Evolutionary conservation across 1,140 invertebrate genomes (phyloP).

Genomic region (Musca vetustissima): DNA sequence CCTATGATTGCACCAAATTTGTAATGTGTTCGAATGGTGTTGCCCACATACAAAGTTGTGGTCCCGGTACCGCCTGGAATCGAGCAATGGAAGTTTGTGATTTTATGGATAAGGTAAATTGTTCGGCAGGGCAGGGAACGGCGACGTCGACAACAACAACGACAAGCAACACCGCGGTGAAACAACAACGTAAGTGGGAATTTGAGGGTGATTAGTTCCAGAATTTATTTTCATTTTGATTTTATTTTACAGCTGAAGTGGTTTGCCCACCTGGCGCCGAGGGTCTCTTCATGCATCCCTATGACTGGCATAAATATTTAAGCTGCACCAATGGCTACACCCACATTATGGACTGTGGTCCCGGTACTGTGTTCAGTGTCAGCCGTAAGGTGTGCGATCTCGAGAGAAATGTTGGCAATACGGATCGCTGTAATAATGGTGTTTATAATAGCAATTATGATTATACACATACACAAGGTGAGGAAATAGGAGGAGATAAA

Average conservation of each 20-base stretch:
- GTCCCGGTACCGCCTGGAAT: slow-evolving; percentile 67
- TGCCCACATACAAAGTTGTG: slow-evolving; percentile 62
- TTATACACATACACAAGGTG: slow-evolving; percentile 33
- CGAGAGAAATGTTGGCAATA: slow-evolving; percentile 58
- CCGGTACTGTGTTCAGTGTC: slow-evolving; percentile 66
- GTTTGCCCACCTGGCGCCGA: slow-evolving; percentile 54
- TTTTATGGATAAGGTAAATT: slow-evolving; percentile 25
- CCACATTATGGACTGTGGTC: slow-evolving; percentile 63
- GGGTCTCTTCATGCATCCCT: slow-evolving; percentile 62
- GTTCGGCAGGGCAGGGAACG: background rate
- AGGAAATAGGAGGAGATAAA: slow-evolving; percentile 51
- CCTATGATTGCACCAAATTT: slow-evolving; percentile 63
- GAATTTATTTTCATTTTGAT: background rate
- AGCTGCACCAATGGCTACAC: slow-evolving; percentile 63
- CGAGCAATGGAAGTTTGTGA: slow-evolving; percentile 58
- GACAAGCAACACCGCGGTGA: background rate
- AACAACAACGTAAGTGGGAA: slow-evolving; percentile 1
- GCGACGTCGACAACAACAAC: background rate
- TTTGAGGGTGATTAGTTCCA: background rate
- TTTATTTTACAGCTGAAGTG: background rate
- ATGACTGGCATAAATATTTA: slow-evolving; percentile 64
- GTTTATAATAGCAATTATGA: slow-evolving; percentile 29
- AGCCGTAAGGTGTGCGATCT: slow-evolving; percentile 61
- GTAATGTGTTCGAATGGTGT: slow-evolving; percentile 63
- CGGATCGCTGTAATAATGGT: slow-evolving; percentile 14